Evolutionary conservation across 2,113 vertebrate species (phyloP).

Genomic region (Bettongia penicillata): DNA sequence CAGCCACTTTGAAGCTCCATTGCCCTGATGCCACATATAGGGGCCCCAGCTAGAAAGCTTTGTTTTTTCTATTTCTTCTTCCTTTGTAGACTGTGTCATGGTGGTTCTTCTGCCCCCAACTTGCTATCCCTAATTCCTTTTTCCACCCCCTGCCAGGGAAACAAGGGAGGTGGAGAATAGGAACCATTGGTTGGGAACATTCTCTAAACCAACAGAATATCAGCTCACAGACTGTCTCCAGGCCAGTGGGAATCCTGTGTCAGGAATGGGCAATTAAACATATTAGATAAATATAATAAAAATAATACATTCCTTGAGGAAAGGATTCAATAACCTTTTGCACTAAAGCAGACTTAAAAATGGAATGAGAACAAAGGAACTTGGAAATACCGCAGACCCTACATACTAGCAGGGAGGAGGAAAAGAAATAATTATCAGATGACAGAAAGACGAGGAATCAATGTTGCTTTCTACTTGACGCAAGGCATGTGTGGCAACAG

Average conservation of each 20-base stretch:
- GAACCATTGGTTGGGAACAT: not conserved
- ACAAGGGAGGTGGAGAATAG: not conserved
- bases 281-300: not conserved
- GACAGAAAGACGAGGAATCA: not conserved
- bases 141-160: not conserved
- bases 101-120: not conserved
- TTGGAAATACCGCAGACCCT: not conserved
- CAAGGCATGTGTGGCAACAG: not conserved
- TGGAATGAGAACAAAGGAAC: not conserved
- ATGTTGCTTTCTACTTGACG: not conserved
- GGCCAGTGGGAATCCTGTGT: not conserved
- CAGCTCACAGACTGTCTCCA: not conserved
- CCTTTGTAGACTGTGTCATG: not conserved
- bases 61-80: not conserved
- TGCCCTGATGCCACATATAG: not conserved
- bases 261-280: not conserved
- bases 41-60: not conserved
- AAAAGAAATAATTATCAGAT: not conserved
- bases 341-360: not conserved
- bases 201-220: not conserved
- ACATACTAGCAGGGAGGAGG: not conserved
- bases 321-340: not conserved
- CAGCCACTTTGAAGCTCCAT: not conserved
- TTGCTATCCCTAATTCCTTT: not conserved
- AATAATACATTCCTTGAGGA: not conserved